phyloP scores from a whole-genome alignment of 1,140 invertebrate species.

The Melanaphis sacchari region DNA sequence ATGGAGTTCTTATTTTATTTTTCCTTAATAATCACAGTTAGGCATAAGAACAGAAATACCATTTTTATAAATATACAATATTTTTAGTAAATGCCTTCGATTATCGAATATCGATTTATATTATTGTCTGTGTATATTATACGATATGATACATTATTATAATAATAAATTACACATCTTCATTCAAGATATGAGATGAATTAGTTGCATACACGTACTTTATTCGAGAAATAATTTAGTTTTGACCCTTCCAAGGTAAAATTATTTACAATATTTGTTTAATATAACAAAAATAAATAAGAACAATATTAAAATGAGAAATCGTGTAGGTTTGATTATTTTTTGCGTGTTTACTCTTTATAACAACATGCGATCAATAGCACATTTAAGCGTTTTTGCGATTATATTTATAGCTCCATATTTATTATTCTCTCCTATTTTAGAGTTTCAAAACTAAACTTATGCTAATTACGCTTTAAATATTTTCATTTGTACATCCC shows the following conservation, averaged over 20 bases:
- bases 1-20: not conserved
- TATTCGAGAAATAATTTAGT: not conserved
- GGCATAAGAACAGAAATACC: not conserved
- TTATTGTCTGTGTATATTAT: not conserved
- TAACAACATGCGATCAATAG: not conserved
- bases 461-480: not conserved
- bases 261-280: not conserved
- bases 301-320: not conserved
- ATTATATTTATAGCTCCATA: not conserved
- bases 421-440: no score
- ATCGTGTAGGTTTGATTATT: not conserved
- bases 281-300: not conserved
- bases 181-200: not conserved
- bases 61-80: not conserved
- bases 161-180: not conserved
- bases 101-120: conserved; percentile 18
- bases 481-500: not conserved
- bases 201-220: not conserved
- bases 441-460: no score
- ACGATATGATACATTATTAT: not conserved
- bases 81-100: not conserved
- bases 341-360: not conserved
- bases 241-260: not conserved
- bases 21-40: not conserved
- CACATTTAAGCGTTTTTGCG: not conserved